phyloP scores from a whole-genome alignment of 30 jellyfish, hydroid and myxozoan species.

The Clytia hemisphaerica region DNA sequence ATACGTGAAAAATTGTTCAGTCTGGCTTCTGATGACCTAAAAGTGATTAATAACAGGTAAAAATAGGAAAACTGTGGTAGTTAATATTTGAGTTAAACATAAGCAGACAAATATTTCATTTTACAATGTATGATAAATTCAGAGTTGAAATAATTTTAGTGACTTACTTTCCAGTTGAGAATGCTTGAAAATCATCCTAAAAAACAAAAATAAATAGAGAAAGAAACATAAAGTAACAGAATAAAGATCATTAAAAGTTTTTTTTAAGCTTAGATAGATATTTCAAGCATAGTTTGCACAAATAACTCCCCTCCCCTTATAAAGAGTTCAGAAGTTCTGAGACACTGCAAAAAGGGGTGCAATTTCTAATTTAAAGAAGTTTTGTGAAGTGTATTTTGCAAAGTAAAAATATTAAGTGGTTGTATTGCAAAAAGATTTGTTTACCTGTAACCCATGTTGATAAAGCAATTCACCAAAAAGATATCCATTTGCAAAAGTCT shows the following conservation, averaged over 20 bases:
- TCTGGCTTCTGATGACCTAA: conserved; percentile 30
- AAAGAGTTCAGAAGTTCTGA: too few relatives aligned
- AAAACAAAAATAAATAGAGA: not conserved
- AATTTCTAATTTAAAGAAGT: not conserved
- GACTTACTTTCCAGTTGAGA: conserved; percentile 63
- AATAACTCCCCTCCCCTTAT: too few relatives aligned
- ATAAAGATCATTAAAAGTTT: too few relatives aligned
- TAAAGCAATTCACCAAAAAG: conserved; percentile 79
- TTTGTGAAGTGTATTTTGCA: not conserved
- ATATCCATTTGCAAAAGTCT: conserved; percentile 67
- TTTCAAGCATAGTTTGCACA: too few relatives aligned
- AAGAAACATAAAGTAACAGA: not conserved
- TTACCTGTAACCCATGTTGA: conserved; percentile 89
- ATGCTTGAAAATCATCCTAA: conserved; percentile 65
- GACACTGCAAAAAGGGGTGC: not conserved
- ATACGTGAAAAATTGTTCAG: conserved; percentile 79
- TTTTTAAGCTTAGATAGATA: too few relatives aligned
- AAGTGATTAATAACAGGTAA: not conserved
- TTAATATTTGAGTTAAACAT: not conserved
- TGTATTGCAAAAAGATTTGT: too few relatives aligned
- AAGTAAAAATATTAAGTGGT: not conserved
- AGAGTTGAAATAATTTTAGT: not conserved
- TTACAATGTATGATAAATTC: not conserved
- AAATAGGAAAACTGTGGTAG: not conserved
- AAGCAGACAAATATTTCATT: not conserved